These are phyloP conservation scores for Cyprinodon diabolis DNA, from an alignment of 2,797 vertebrate species.

Conservation along the genomic window DNA sequence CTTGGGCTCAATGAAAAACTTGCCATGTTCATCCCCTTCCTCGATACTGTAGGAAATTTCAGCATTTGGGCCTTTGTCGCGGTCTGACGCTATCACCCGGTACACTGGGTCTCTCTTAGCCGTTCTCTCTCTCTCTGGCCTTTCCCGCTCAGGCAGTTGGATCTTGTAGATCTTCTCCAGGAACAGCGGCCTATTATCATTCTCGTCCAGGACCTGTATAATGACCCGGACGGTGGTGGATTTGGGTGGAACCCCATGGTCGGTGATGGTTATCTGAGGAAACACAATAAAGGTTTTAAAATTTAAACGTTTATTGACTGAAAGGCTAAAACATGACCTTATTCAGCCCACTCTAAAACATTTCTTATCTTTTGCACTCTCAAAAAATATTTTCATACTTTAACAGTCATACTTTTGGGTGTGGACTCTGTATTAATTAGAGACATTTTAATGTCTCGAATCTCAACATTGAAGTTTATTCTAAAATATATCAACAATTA, in stretches of 20 bases:
- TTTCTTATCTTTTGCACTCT: constrained; percentile 1
- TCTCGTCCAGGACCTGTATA: constrained; percentile 94
- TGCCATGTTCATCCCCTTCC: constrained; percentile 92
- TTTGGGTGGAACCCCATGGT: constrained; percentile 87
- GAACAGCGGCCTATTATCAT: constrained; percentile 94
- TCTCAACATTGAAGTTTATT: too few relatives aligned
- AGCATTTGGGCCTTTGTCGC: constrained; percentile 91
- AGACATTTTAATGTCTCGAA: background rate
- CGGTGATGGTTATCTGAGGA: constrained; percentile 88
- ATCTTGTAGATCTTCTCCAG: constrained; percentile 98
- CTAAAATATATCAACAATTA: too few relatives aligned
- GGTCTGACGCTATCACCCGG: constrained; percentile 91
- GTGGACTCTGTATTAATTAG: background rate
- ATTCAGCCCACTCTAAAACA: constrained; percentile 8
- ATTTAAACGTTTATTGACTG: background rate
- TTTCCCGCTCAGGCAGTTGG: constrained; percentile 89
- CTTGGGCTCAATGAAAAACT: constrained; percentile 97
- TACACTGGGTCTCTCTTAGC: constrained; percentile 89
- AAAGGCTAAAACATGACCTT: constrained; percentile 5
- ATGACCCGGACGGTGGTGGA: constrained; percentile 90
- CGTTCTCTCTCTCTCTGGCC: constrained; percentile 83
- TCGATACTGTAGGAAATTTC: constrained; percentile 99
- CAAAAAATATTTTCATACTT: background rate
- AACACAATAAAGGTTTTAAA: constrained; percentile 9
- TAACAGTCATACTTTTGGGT: background rate